A percentile compares a stretch with the other conserved stretches of the same genome.
Evolutionary conservation across 2,888 invertebrate species (phyloP).

Genomic region (Melipona beecheii): DNA sequence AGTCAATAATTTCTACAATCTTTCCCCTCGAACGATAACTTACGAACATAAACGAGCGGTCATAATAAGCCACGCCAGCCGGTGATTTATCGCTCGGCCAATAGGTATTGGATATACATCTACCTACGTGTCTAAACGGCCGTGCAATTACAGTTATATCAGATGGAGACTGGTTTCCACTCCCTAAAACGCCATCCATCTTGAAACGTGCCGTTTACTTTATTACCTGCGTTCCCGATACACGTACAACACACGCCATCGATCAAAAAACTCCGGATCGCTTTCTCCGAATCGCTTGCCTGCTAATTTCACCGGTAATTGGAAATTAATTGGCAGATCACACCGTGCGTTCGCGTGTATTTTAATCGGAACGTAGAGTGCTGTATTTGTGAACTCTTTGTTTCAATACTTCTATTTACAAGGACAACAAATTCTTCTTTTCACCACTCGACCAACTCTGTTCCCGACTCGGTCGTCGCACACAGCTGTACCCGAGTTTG

Average conservation of each 20-base stretch:
- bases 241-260: background rate
- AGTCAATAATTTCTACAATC: constrained; percentile 59
- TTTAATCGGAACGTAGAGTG: too few species aligned
- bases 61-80: constrained; percentile 65
- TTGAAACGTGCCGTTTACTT: constrained; percentile 52
- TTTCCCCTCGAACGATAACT: constrained; percentile 55
- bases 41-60: constrained; percentile 65
- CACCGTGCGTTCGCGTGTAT: background rate
- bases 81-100: constrained; percentile 66
- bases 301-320: too few species aligned
- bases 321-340: background rate
- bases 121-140: constrained; percentile 66
- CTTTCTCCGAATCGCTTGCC: background rate
- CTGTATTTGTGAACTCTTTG: too few species aligned
- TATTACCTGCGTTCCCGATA: constrained; percentile 33
- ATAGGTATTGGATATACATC: constrained; percentile 62
- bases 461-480: too few species aligned
- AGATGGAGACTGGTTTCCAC: constrained; percentile 69
- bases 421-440: too few species aligned
- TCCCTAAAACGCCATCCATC: constrained; percentile 57
- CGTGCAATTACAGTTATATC: constrained; percentile 69
- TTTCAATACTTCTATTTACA: too few species aligned
- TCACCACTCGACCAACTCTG: too few species aligned
- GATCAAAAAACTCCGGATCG: background rate
- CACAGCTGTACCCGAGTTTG: too few species aligned